phyloP scores from a whole-genome alignment of 2,797 vertebrate genomes.

The Spinibarbus caldwelli region DNA sequence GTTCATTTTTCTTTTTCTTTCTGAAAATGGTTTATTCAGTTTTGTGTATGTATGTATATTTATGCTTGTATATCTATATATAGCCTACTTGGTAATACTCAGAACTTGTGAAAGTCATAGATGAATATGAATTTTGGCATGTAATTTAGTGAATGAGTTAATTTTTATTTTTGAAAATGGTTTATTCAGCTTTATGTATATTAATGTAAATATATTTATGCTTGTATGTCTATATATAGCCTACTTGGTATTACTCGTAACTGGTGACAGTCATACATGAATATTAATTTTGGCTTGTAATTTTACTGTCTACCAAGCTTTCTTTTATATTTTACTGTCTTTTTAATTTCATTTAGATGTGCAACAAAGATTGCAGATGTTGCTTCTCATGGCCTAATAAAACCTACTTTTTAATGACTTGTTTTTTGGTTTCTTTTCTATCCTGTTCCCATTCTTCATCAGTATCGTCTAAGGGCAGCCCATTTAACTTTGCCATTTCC shows the following conservation, averaged over 20 bases:
- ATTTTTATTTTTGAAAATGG: background rate
- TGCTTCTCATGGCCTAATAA: background rate
- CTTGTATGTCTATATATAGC: background rate
- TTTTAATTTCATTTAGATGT: background rate
- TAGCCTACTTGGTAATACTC: background rate
- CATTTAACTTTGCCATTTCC: constrained; percentile 65
- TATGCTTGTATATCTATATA: background rate
- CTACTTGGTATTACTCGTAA: background rate
- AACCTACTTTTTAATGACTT: constrained; percentile 12
- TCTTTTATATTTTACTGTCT: background rate
- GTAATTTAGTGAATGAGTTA: background rate
- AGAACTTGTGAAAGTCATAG: background rate
- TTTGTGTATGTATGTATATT: background rate
- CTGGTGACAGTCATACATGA: background rate
- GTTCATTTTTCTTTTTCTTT: background rate
- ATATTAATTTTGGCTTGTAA: background rate
- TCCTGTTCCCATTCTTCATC: constrained; percentile 87
- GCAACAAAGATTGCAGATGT: too few species aligned
- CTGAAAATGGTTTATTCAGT: background rate
- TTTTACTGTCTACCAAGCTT: background rate
- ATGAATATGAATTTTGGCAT: background rate
- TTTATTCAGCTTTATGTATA: background rate
- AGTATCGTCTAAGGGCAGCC: constrained; percentile 77
- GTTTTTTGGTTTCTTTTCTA: constrained; percentile 66
- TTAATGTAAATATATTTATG: background rate